A percentile compares a stretch with the other conserved stretches of the same genome.
Evolutionary conservation across 2,113 vertebrate genomes (phyloP).

Genomic region (Drymodes brunneopygia): DNA sequence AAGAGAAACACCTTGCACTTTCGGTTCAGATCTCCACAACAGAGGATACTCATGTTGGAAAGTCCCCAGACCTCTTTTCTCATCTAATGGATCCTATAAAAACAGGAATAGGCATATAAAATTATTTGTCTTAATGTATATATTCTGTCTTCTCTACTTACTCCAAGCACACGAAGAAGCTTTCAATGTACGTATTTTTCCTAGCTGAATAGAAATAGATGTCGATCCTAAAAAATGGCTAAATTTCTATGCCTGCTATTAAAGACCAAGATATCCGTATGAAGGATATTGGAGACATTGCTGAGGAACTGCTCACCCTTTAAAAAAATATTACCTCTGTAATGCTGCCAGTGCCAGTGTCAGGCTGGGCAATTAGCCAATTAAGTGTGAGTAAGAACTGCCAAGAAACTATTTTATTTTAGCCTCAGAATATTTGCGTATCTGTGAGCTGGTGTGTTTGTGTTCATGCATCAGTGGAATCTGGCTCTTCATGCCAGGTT

Average conservation of each 20-base stretch:
- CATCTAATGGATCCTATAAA: neutral
- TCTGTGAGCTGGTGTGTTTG: neutral
- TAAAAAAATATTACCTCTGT: neutral
- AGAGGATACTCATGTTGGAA: neutral
- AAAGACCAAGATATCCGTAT: neutral
- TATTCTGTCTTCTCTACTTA: neutral
- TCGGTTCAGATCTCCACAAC: neutral
- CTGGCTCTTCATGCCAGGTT: neutral
- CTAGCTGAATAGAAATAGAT: neutral
- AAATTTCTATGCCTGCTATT: neutral
- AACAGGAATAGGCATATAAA: neutral
- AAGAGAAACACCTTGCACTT: neutral
- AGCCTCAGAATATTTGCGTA: neutral
- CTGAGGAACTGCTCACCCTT: neutral
- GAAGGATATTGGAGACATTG: neutral
- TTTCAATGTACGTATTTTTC: neutral
- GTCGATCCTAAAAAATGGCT: neutral
- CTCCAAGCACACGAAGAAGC: neutral
- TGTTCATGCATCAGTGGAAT: conserved; percentile 4
- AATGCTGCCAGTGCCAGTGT: neutral
- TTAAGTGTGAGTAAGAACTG: conserved; percentile 29
- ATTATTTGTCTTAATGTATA: neutral
- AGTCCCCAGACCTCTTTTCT: neutral
- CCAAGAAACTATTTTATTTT: conserved; percentile 32
- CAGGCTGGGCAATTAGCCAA: conserved; percentile 33